A percentile compares a stretch with the other conserved stretches of the same genome.
phyloP scores from a whole-genome alignment of 2,888 invertebrate genomes.

The Parnassius orleans region DNA sequence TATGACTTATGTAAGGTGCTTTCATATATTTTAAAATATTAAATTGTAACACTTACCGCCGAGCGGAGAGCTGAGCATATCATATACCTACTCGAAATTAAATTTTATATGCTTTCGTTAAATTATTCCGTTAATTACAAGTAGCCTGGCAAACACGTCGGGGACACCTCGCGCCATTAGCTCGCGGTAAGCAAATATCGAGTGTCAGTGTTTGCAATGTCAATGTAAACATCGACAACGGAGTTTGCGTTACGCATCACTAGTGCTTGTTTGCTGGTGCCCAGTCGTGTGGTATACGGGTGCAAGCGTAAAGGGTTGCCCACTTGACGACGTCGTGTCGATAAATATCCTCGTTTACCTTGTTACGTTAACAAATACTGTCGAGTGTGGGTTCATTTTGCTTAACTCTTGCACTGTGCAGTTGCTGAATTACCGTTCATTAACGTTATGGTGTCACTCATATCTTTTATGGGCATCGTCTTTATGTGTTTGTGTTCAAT shows the following conservation, averaged over 20 bases:
- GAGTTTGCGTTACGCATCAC: conserved; percentile 80
- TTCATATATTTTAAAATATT: conserved; percentile 23
- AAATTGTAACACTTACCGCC: conserved; percentile 3
- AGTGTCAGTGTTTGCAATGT: conserved; percentile 71
- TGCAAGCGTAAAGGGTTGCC: conserved; percentile 71
- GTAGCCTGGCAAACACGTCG: conserved; percentile 63
- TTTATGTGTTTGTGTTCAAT: conserved; percentile 9
- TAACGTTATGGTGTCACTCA: conserved; percentile 23
- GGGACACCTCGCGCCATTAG: conserved; percentile 69
- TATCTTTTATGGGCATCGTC: conserved; percentile 17
- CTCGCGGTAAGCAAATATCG: conserved; percentile 71
- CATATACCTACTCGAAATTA: conserved; percentile 11
- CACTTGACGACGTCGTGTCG: conserved; percentile 68
- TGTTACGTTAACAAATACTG: conserved; percentile 66
- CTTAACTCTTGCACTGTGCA: conserved; percentile 37
- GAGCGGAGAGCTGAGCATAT: neutral
- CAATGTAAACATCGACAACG: conserved; percentile 73
- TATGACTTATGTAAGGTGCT: conserved; percentile 31
- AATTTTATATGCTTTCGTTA: conserved; percentile 11
- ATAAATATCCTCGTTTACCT: conserved; percentile 71
- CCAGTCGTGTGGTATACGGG: conserved; percentile 56
- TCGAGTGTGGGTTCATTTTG: conserved; percentile 50
- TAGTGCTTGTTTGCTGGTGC: conserved; percentile 69
- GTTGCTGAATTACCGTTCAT: conserved; percentile 35
- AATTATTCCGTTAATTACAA: conserved; percentile 56